Conservation (phyloP, 2,113 vertebrate species). For the Felis chaus region DNA sequence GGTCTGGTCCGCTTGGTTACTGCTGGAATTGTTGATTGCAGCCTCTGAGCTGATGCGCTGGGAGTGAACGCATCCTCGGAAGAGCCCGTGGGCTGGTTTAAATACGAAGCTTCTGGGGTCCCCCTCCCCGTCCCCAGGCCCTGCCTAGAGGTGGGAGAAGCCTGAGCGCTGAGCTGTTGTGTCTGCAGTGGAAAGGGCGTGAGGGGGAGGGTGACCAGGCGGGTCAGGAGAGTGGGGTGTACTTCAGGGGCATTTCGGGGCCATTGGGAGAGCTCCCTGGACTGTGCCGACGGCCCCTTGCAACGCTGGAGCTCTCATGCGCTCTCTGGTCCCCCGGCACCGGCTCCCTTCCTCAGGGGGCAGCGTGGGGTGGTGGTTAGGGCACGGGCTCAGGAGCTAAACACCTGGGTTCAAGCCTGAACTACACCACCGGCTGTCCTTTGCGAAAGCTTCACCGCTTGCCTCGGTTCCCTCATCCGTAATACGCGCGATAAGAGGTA, state of each 20-base stretch:
- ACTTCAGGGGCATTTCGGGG: not conserved
- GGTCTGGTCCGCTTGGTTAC: not conserved
- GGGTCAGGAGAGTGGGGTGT: not conserved
- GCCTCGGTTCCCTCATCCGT: not conserved
- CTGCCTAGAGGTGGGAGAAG: not conserved
- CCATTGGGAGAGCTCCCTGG: not conserved
- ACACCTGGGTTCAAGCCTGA: not conserved
- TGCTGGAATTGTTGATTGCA: not conserved
- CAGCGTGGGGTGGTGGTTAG: not conserved
- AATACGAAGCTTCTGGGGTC: not conserved
- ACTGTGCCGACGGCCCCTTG: accelerated
- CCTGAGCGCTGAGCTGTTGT: not conserved
- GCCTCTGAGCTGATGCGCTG: not conserved
- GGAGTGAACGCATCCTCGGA: not conserved
- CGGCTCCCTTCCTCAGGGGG: not conserved
- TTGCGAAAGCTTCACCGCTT: not conserved
- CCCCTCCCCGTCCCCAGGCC: accelerated
- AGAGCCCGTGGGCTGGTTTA: not conserved
- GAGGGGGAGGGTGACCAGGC: too few relatives aligned
- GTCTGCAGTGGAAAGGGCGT: not conserved
- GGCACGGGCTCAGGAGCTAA: not conserved
- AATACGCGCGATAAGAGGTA: not conserved
- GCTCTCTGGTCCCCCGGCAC: not conserved
- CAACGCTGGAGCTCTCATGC: accelerated
- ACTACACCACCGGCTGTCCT: not conserved